phyloP scores from a whole-genome alignment of 2,888 invertebrate species.

The Sthenelais limicola region DNA sequence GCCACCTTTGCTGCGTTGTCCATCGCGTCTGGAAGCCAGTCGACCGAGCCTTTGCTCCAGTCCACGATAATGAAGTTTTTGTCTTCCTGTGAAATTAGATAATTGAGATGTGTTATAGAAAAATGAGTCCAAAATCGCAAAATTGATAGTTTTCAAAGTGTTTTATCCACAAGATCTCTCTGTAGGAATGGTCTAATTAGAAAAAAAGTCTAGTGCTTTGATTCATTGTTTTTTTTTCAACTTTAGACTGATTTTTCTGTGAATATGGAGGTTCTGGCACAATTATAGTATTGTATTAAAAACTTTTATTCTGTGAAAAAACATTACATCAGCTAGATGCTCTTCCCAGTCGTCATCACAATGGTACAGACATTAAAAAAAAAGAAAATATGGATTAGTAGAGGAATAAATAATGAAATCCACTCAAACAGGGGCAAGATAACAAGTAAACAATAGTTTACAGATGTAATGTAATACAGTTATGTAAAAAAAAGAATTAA shows the following conservation, averaged over 20 bases:
- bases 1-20: slow-evolving; percentile 4
- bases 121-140: background rate
- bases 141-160: background rate
- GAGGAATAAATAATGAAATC: background rate
- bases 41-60: slow-evolving; percentile 31
- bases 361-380: no score
- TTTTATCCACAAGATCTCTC: no score
- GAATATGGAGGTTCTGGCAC: background rate
- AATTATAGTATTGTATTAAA: no score
- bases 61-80: slow-evolving; percentile 14
- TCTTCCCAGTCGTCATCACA: no score
- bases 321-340: no score
- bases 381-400: background rate
- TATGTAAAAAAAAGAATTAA: background rate
- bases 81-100: slow-evolving; percentile 8
- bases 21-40: background rate
- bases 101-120: background rate
- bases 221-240: no score
- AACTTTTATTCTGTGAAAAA: no score
- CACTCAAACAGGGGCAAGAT: background rate
- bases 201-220: no score
- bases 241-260: background rate
- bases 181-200: no score
- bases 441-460: background rate
- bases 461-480: background rate